Base-by-base conservation (phyloP, 2,113 vertebrate genomes). In the Perccottus glenii region DNA sequence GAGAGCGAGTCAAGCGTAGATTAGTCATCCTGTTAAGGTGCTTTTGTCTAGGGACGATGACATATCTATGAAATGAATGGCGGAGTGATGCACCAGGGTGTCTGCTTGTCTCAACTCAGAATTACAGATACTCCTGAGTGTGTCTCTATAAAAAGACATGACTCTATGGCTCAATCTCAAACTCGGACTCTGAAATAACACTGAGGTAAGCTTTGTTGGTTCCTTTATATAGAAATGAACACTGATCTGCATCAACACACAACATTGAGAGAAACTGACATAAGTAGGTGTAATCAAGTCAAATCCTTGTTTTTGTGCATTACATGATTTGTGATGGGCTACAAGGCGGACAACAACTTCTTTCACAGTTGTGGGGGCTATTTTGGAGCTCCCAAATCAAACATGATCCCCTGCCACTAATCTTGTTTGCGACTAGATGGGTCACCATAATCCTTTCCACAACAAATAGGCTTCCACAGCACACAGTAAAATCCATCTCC, bases 351-450 rank as follows among this genome's bases (percentile, higher is more conserved):
- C 60, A 67, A 61, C 75, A 75, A 86, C 87, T 87, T 84, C 32
- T 82, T 82, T 86, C 71, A 82, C 83, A 69, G 70, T 77, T 64
- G 68, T 49, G 73, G 68, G 63, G 73, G 78, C 75, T 89, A 86
- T 87, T 86, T 85, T 84, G 76, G 82, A 82, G 84, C 82, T 53
- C 82, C 87, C 84, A 84, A 89, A 89, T 92, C 89, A 91, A 83
- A 89, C 88, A 90, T 87, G 83, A 92, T 91, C 86, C 77, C 47
- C 84, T 76, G 78, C 69, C 77, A 80, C 79, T 92, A 91, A 92
- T 92, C 91, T 89, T 89, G 90, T 92, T 92, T 88, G 80, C 44
- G 63, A 79, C 73, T 87, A 81, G 88, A 91, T 87, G 75, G 73
- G 55, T 88, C 81, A 80, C 80, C 70, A 72, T 92, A 90, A 92